A percentile compares a stretch with the other conserved stretches of the same genome.
Conservation (phyloP, 2,113 vertebrate genomes). For the Coturnix japonica region DNA sequence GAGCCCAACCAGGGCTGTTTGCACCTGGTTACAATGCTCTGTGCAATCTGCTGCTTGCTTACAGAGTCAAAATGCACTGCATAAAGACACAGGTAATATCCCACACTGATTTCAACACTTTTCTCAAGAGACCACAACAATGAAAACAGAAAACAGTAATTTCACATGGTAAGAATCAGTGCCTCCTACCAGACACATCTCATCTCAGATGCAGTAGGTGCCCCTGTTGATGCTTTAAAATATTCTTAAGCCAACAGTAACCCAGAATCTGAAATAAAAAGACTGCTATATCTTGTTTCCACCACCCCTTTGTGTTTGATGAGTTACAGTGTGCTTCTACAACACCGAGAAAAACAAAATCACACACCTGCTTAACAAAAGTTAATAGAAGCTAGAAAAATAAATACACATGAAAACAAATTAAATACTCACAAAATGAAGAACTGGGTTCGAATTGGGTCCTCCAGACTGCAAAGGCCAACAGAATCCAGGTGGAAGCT, state of each 20-base stretch:
- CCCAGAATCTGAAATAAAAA: not conserved
- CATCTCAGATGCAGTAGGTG: not conserved
- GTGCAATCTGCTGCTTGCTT: not conserved
- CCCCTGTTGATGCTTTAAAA: not conserved
- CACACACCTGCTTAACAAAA: rapidly evolving
- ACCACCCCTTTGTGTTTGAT: not conserved
- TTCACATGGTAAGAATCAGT: not conserved
- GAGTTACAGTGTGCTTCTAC: rapidly evolving
- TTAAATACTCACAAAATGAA: rapidly evolving
- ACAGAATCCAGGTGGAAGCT: not conserved
- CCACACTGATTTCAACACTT: not conserved
- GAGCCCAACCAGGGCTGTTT: not conserved
- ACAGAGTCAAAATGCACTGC: not conserved
- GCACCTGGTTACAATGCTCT: not conserved
- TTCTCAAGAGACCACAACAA: not conserved
- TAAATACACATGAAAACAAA: not conserved
- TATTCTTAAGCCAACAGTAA: not conserved
- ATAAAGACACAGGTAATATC: not conserved
- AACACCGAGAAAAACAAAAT: not conserved
- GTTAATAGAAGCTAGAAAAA: not conserved
- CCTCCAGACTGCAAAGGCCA: not conserved
- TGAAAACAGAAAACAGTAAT: not conserved
- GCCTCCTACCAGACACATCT: not conserved
- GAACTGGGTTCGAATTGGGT: rapidly evolving
- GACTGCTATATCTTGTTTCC: not conserved